A percentile compares a stretch with the other conserved stretches of the same genome.
phyloP scores from a whole-genome alignment of 2,113 vertebrate genomes.

The Theropithecus gelada region DNA sequence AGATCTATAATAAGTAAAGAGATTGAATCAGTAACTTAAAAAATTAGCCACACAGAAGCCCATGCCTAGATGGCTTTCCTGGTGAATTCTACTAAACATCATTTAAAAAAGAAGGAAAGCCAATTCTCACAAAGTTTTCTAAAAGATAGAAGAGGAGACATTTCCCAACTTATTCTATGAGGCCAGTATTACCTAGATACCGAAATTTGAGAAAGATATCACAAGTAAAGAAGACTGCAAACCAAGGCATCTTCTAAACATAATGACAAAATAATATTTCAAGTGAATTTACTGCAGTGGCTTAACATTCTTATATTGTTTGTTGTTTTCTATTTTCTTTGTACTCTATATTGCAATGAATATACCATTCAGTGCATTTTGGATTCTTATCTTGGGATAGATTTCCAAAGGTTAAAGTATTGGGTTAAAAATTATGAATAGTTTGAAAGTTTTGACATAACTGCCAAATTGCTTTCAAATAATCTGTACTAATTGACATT shows the following conservation, averaged over 20 bases:
- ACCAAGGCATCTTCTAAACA: background rate
- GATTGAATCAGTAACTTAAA: slow-evolving; percentile 21
- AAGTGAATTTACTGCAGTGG: background rate
- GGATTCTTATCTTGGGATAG: background rate
- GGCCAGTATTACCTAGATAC: background rate
- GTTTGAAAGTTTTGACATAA: background rate
- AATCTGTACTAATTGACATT: background rate
- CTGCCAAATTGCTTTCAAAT: background rate
- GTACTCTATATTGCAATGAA: background rate
- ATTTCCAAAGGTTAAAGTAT: slow-evolving; percentile 22
- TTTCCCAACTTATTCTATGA: background rate
- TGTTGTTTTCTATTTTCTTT: background rate
- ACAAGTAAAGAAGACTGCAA: background rate
- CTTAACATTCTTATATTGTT: background rate
- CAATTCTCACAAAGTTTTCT: background rate
- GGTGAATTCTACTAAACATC: background rate
- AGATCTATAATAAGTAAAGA: background rate
- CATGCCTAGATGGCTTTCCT: background rate
- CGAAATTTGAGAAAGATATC: background rate
- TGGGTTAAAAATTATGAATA: slow-evolving; percentile 3
- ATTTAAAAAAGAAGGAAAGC: background rate
- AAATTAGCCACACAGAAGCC: background rate
- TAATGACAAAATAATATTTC: background rate
- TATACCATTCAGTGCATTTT: background rate
- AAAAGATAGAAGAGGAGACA: background rate